phyloP scores from a whole-genome alignment of 2,888 invertebrate genomes.

The Gari tellinella region DNA sequence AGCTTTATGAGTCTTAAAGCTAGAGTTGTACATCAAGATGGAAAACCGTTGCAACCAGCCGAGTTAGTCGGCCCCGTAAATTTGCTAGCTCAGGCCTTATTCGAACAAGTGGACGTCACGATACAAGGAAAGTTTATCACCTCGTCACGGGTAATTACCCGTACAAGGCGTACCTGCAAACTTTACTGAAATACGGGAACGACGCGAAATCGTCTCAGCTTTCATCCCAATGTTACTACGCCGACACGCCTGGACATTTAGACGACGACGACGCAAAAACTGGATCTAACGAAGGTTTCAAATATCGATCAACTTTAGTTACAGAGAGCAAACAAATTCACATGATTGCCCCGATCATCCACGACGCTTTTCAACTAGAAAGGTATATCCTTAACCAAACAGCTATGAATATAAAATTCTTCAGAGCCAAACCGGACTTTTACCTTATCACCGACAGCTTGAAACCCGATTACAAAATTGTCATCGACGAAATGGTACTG shows the following conservation, averaged over 20 bases:
- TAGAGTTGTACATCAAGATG: slow-evolving; percentile 29
- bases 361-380: slow-evolving; percentile 25
- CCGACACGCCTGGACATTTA: slow-evolving; percentile 27
- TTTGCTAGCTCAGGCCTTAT: slow-evolving; percentile 25
- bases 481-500: slow-evolving; percentile 33
- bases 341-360: slow-evolving; percentile 35
- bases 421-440: slow-evolving; percentile 35
- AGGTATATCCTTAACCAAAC: slow-evolving; percentile 36
- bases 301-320: slow-evolving; percentile 11
- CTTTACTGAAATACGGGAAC: slow-evolving; percentile 28
- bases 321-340: slow-evolving; percentile 24
- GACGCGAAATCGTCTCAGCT: slow-evolving; percentile 22
- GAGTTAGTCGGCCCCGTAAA: slow-evolving; percentile 44
- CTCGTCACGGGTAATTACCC: slow-evolving; percentile 28
- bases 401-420: slow-evolving; percentile 32
- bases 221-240: slow-evolving; percentile 18
- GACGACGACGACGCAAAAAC: slow-evolving; percentile 18
- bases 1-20: slow-evolving; percentile 29
- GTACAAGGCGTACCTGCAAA: slow-evolving; percentile 31
- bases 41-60: slow-evolving; percentile 4
- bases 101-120: slow-evolving; percentile 39
- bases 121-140: slow-evolving; percentile 29
- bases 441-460: slow-evolving; percentile 20
- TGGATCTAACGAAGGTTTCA: slow-evolving; percentile 31
- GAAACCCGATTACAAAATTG: slow-evolving; percentile 20